These are phyloP conservation scores for Acrobasis suavella DNA, from an alignment of 2,888 invertebrate species.

Conservation along the genomic window DNA sequence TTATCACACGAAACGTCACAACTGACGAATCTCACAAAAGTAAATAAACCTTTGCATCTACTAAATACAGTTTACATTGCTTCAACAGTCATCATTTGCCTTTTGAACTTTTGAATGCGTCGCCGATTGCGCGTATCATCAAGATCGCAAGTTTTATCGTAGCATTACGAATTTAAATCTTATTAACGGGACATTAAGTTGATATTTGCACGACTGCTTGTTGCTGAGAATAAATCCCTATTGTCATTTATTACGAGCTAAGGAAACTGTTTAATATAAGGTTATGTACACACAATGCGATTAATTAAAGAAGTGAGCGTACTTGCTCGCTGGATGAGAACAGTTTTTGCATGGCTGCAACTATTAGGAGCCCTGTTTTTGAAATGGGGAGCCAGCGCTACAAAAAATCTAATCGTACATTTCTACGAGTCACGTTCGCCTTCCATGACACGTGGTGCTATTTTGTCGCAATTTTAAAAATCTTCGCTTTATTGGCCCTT, in stretches of 20 bases:
- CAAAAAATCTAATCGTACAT: too few species aligned
- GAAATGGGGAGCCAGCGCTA: too few species aligned
- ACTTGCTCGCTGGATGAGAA: conserved; percentile 35
- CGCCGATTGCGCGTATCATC: conserved; percentile 49
- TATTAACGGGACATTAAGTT: conserved; percentile 39
- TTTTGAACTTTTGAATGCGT: conserved; percentile 44
- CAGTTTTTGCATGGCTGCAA: conserved; percentile 26
- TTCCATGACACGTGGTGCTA: too few species aligned
- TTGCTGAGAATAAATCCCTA: conserved; percentile 50
- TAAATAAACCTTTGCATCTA: conserved; percentile 35
- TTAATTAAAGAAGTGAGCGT: conserved; percentile 53
- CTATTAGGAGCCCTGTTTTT: neutral
- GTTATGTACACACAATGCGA: conserved; percentile 53
- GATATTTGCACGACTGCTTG: conserved; percentile 30
- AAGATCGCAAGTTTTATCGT: conserved; percentile 44
- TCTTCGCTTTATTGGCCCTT: too few species aligned
- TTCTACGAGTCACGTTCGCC: too few species aligned
- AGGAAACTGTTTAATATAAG: conserved; percentile 63
- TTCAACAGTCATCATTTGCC: conserved; percentile 29
- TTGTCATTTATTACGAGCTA: conserved; percentile 58
- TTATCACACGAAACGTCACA: conserved; percentile 34
- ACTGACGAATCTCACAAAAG: conserved; percentile 27
- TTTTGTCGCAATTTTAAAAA: too few species aligned
- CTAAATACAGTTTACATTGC: conserved; percentile 34
- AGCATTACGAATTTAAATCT: conserved; percentile 41